A percentile compares a stretch with the other conserved stretches of the same genome.
Conservation (phyloP, 2,113 vertebrate genomes). For the rabbit (Oryctolagus cuniculus) region mOryCun1.1 NC_091435.1:35321001-35321500, state of each 20-base stretch:
- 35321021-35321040: too few relatives aligned
- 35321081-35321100: too few relatives aligned
- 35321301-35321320: not conserved
- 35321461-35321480: not conserved
- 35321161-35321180: too few relatives aligned
- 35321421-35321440: not conserved
- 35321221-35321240: not conserved
- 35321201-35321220: too few relatives aligned
- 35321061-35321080: too few relatives aligned
- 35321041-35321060: too few relatives aligned
- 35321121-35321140: too few relatives aligned
- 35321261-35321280: not conserved
- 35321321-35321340: not conserved
- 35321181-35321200: too few relatives aligned
- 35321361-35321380: too few relatives aligned
- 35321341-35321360: slow-evolving; percentile 22
- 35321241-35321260: slow-evolving; percentile 46
- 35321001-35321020: too few relatives aligned
- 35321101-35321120: too few relatives aligned
- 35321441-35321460: not conserved
- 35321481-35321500: slow-evolving; percentile 1
- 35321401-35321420: slow-evolving; percentile 38
- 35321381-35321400: not conserved
- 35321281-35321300: not conserved
- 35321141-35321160: too few relatives aligned